These are phyloP conservation scores for Chelonia mydas DNA, from an alignment of 2,797 vertebrate species.

Conservation along the genomic window DNA sequence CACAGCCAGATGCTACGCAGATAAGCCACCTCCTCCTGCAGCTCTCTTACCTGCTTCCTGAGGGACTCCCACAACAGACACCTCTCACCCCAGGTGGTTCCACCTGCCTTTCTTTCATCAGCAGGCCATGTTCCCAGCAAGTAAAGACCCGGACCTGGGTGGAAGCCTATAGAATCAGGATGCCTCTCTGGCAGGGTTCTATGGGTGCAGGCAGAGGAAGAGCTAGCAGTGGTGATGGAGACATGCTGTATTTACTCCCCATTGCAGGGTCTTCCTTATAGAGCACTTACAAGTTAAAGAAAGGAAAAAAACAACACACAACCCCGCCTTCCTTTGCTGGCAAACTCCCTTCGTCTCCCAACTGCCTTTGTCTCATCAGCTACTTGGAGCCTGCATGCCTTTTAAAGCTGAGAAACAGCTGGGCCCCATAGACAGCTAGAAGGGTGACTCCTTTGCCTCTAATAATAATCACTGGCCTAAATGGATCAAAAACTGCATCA, in stretches of 20 bases:
- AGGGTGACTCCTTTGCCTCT: neutral
- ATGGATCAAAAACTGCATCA: neutral
- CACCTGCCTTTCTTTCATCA: neutral
- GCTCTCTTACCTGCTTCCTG: neutral
- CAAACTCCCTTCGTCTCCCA: neutral
- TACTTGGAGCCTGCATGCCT: neutral
- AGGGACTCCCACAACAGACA: neutral
- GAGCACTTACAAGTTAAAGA: neutral
- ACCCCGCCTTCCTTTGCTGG: neutral
- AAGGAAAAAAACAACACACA: neutral
- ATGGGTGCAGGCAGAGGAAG: neutral
- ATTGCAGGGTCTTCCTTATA: neutral
- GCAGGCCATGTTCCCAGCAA: neutral
- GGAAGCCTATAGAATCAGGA: neutral
- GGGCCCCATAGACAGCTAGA: neutral
- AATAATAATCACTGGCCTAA: neutral
- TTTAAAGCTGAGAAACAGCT: neutral
- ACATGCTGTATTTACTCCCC: neutral
- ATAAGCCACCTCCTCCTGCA: neutral
- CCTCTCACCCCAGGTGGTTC: neutral
- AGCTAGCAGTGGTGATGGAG: neutral
- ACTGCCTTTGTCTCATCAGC: neutral
- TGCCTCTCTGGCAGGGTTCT: neutral
- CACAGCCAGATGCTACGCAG: neutral
- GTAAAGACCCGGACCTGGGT: neutral